Evolutionary conservation across 2,113 vertebrate genomes (phyloP).

Genomic region (Alosa alosa): DNA sequence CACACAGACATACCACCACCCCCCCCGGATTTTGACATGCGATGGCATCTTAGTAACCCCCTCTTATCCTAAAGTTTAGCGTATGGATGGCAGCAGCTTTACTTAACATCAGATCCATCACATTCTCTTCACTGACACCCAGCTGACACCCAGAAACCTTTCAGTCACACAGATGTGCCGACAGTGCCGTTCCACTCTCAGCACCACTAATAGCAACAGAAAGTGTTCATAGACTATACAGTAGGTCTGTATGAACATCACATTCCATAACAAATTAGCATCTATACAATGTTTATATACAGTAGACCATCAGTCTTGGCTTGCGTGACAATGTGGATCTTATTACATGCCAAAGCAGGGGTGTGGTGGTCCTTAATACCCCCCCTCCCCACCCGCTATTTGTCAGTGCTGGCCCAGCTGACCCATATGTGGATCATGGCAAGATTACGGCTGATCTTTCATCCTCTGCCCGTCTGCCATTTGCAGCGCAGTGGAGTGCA

Average conservation of each 20-base stretch:
- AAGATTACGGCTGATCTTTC: constrained; percentile 59
- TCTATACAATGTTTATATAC: too few relatives aligned
- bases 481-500: constrained; percentile 18
- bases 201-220: too few relatives aligned
- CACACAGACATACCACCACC: neutral
- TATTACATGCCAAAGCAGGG: neutral
- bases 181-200: too few relatives aligned
- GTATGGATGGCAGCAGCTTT: neutral
- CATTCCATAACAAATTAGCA: too few relatives aligned
- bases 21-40: neutral
- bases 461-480: constrained; percentile 47
- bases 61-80: neutral
- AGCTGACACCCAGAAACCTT: too few relatives aligned
- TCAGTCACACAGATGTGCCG: too few relatives aligned
- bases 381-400: neutral
- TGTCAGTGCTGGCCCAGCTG: constrained; percentile 43
- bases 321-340: neutral
- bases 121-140: too few relatives aligned
- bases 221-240: too few relatives aligned
- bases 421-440: constrained; percentile 58
- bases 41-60: neutral
- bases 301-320: too few relatives aligned
- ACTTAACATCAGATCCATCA: neutral
- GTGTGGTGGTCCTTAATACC: neutral
- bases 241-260: too few relatives aligned